Percentiles rank a stretch among this genome's conserved stretches.
Conservation (phyloP, 2,113 vertebrate genomes). For the Cepphus grylle region DNA sequence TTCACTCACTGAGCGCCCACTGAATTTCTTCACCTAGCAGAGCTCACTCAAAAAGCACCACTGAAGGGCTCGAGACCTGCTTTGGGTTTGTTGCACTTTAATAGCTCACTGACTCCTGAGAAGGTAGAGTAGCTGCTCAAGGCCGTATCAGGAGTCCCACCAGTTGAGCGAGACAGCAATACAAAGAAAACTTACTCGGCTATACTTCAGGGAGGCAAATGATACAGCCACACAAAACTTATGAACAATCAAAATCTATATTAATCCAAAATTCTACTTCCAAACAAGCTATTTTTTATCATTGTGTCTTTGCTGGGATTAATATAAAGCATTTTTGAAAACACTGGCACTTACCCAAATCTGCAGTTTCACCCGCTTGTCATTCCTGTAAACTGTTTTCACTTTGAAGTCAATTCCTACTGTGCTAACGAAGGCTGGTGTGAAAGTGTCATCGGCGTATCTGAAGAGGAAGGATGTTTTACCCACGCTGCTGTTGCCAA, state of each 20-base stretch:
- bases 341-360: conserved; percentile 87
- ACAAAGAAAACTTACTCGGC: neutral
- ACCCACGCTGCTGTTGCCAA: conserved; percentile 97
- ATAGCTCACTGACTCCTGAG: neutral
- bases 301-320: neutral
- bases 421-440: conserved; percentile 94
- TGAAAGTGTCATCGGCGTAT: conserved; percentile 96
- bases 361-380: conserved; percentile 97
- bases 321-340: neutral
- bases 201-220: neutral
- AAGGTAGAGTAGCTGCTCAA: neutral
- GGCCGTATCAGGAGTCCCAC: neutral
- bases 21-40: neutral
- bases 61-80: neutral
- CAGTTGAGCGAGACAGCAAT: neutral
- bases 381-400: conserved; percentile 96
- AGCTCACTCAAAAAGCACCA: neutral
- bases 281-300: neutral
- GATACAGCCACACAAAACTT: neutral
- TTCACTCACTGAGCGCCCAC: neutral
- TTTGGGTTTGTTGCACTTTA: neutral
- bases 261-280: neutral
- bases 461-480: conserved; percentile 98
- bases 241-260: neutral
- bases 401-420: conserved; percentile 99